Percentiles rank a stretch among this genome's conserved stretches.
Conservation (phyloP, 1,140 invertebrate species). For the Microplitis demolitor region DNA sequence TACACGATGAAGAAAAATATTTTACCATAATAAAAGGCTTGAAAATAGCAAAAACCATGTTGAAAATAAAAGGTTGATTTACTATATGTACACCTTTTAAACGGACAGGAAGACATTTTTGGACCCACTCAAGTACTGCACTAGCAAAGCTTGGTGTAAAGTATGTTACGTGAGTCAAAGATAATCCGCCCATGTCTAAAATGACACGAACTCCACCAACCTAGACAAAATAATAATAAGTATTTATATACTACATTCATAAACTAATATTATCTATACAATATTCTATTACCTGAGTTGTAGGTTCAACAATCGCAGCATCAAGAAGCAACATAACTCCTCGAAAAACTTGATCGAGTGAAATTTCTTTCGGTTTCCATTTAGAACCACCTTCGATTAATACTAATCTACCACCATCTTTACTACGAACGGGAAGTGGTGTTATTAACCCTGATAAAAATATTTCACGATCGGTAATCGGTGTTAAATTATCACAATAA, state of each 20-base stretch:
- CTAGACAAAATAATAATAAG: slow-evolving; percentile 31
- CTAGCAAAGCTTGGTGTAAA: slow-evolving; percentile 73
- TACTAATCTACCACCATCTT: slow-evolving; percentile 64
- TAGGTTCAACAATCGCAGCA: slow-evolving; percentile 67
- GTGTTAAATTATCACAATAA: slow-evolving; percentile 60
- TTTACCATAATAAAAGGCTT: slow-evolving; percentile 72
- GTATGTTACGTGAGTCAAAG: slow-evolving; percentile 70
- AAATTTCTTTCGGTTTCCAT: slow-evolving; percentile 70
- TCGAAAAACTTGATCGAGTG: slow-evolving; percentile 65
- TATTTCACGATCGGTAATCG: slow-evolving; percentile 57
- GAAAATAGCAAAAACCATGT: slow-evolving; percentile 76
- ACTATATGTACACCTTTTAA: slow-evolving; percentile 76
- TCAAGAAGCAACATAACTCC: slow-evolving; percentile 65
- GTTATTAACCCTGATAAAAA: slow-evolving; percentile 63
- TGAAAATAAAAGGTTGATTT: slow-evolving; percentile 80
- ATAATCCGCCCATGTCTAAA: slow-evolving; percentile 72
- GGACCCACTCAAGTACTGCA: slow-evolving; percentile 69
- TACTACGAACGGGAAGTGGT: slow-evolving; percentile 64
- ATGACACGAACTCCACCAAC: slow-evolving; percentile 67
- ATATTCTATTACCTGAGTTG: slow-evolving; percentile 62
- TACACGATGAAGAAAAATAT: not conserved
- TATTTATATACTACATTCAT: not conserved
- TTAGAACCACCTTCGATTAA: slow-evolving; percentile 65
- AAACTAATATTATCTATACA: not conserved
- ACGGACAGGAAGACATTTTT: slow-evolving; percentile 70